Evolutionary conservation across 2,888 invertebrate genomes (phyloP), one percentile per base, ranked within the genome.

Genomic region (Cheilosia urbana): DNA sequence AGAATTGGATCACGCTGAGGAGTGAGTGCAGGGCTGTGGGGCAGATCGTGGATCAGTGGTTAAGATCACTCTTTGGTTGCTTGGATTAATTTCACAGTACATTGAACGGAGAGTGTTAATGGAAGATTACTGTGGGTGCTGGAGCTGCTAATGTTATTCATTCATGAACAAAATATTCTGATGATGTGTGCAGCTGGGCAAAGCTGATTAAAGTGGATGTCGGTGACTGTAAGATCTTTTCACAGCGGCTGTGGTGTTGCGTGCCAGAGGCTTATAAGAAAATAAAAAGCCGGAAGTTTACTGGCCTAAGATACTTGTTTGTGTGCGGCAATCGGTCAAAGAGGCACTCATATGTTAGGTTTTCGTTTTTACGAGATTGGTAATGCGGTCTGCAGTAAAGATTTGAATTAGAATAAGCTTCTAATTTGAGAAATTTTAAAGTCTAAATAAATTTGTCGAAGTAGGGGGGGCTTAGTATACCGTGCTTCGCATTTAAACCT

Each of bases 41-140:
- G 34, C 62, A 5, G 42, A 63, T 49, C 21, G 27, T 45, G 27
- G 45, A 53, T 62, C 68, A 62, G 60, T 72, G 79, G 65, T 53
- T 49, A 57, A 63, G 63, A 78, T 77, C 77, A 60, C 13, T 51
- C 51, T 68, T 30, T 11, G 69, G 71, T 57, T 65, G 37, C 53
- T 60, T 19, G 27, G 49, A 78, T 72, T 79, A 79, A 79, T 79
- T 79, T 79, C 72, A 79, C 79, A 72, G 72, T 60, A 57, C 57
- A 79, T 79, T 79, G 66, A 72, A 51, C 27, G 13, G 63, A 7
- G 77, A 24, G 78, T 78, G 78, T 68, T 68, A 68, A 68, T 60
- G 66, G 66, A 45, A 60, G 69, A 68, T 71, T 34, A 21, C 19
- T 55, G 55, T 42, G 62, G 34, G 55, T 49, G 58, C 62, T 49